Base-by-base conservation (phyloP, 2,113 vertebrate genomes). In the Irena cyanogastra region DNA sequence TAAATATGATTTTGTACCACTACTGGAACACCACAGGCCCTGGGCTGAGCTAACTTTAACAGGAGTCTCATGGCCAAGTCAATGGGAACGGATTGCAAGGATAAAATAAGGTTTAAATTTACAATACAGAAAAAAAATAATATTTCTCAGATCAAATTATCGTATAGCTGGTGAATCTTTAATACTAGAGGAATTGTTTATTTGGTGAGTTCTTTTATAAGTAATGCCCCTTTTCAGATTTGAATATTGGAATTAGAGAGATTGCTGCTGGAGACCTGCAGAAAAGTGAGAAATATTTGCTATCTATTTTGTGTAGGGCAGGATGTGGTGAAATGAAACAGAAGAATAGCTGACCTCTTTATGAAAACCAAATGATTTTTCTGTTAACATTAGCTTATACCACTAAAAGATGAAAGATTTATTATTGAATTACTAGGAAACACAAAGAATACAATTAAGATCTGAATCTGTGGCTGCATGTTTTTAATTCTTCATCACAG, bases 371-470 rank as follows among this genome's bases (percentile, higher is more conserved):
- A 95, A 83, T 91, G 3, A 91, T 72, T 96, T 93, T 96, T 95
- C 66, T 92, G 87, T 94, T 95, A 96, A 19, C 52, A 75, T 97
- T 65, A 93, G 42, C 57, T 57, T 89, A 92, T 92, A 91, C 37
- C 45, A 70, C 59, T 94, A 92, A 96, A 96, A 96, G 59, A 86
- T 49, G 60, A 74, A 65, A 91, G 85, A 95, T 95, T 97, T 97
- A 96, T 95, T 85, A 96, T 85, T 72, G 12, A 96, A 94, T 95
- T 94, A 77, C 66, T 89, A 94, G 87, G 79, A 96, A 96, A 94
- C 84, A 91, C 83, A 85, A 96, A 92, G 41, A 41, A 95, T 88
- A 95, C 64, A 91, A 96, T 95, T 96, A 97, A 93, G 72, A 63
- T 88, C 63, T 83, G 71, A 94, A 93, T 94, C 68, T 96, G 52